These are phyloP conservation scores for Amia ocellicauda DNA, from an alignment of 2,113 vertebrate genomes.

Conservation along the genomic window DNA sequence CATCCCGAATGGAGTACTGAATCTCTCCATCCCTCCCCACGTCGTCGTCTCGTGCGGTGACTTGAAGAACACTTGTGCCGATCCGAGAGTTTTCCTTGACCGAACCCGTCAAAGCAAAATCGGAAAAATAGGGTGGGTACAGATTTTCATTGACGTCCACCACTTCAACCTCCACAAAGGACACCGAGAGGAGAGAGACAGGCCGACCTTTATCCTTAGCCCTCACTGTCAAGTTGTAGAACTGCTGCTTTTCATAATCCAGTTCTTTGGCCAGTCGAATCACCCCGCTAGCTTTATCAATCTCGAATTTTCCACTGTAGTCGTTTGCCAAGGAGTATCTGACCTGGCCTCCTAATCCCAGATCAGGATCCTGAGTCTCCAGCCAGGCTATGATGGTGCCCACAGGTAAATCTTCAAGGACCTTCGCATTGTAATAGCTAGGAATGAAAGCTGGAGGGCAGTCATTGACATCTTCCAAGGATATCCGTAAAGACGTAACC, in stretches of 20 bases:
- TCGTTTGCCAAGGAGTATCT: constrained; percentile 87
- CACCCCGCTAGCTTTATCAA: constrained; percentile 84
- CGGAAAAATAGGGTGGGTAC: constrained; percentile 84
- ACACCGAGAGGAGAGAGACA: constrained; percentile 85
- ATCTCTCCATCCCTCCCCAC: constrained; percentile 87
- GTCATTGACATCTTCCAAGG: constrained; percentile 90
- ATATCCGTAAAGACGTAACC: constrained; percentile 74
- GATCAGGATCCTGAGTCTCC: constrained; percentile 90
- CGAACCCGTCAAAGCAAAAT: constrained; percentile 80
- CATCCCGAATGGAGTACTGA: constrained; percentile 91
- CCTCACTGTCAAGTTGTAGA: constrained; percentile 90
- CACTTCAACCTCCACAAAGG: constrained; percentile 91
- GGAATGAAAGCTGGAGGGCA: constrained; percentile 90
- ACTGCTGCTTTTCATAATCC: constrained; percentile 92
- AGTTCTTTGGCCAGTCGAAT: constrained; percentile 88
- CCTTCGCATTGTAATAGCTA: constrained; percentile 78
- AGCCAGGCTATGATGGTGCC: constrained; percentile 93
- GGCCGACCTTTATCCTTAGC: constrained; percentile 93
- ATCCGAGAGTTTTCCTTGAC: constrained; percentile 87
- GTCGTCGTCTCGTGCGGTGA: constrained; percentile 84
- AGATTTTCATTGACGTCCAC: constrained; percentile 97
- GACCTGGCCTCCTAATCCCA: constrained; percentile 87
- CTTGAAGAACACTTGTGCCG: constrained; percentile 86
- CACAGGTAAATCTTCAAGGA: constrained; percentile 87
- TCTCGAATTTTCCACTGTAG: constrained; percentile 86